phyloP scores from a whole-genome alignment of 2,888 invertebrate genomes.

The Drosophila tripunctata region DNA sequence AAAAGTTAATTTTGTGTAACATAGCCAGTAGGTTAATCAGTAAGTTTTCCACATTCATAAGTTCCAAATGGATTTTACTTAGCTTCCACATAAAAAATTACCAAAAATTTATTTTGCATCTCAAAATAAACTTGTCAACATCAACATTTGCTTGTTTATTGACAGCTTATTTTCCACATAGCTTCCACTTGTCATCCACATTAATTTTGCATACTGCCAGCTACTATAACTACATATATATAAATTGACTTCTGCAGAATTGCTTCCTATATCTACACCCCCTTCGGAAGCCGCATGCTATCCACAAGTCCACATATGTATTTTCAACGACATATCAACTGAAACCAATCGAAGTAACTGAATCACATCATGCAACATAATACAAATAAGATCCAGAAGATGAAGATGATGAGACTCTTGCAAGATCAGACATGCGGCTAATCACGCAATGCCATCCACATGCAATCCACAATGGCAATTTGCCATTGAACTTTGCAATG shows the following conservation, averaged over 20 bases:
- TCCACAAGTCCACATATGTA: constrained; percentile 10
- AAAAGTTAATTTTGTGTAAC: no score
- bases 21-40: no score
- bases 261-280: background rate
- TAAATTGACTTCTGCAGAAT: no score
- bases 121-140: background rate
- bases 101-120: background rate
- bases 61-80: background rate
- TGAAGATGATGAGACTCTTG: constrained; percentile 1
- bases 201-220: background rate
- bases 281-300: background rate
- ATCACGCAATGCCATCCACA: constrained; percentile 47
- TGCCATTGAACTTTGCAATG: constrained; percentile 51
- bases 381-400: constrained; percentile 8
- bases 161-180: background rate
- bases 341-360: constrained; percentile 10
- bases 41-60: background rate
- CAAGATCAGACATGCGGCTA: constrained; percentile 8
- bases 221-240: background rate
- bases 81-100: background rate
- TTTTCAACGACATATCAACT: constrained; percentile 7
- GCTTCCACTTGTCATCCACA: background rate
- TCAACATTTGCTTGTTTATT: background rate
- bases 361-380: constrained; percentile 12
- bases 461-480: constrained; percentile 44